phyloP scores from a whole-genome alignment of 2,888 invertebrate species.

The Allygus modestus region DNA sequence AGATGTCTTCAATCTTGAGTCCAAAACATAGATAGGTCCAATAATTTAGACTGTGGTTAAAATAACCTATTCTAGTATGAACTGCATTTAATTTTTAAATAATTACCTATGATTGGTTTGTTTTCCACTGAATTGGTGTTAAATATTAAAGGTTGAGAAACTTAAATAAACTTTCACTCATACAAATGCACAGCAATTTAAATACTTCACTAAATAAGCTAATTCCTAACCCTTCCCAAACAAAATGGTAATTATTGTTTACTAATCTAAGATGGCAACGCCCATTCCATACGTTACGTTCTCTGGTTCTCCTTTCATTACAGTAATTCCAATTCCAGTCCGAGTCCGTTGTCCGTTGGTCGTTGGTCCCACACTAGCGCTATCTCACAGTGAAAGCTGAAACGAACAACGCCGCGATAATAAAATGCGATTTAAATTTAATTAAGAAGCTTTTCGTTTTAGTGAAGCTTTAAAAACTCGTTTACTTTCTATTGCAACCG shows the following conservation, averaged over 20 bases:
- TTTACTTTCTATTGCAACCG: too few relatives aligned
- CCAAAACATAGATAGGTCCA: too few relatives aligned
- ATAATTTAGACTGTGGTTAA: background rate
- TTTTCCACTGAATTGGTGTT: background rate
- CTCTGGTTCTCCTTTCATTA: background rate
- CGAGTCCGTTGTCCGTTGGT: background rate
- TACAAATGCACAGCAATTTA: background rate
- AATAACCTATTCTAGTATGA: background rate
- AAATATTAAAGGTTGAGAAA: background rate
- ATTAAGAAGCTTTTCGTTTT: background rate
- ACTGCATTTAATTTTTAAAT: too few relatives aligned
- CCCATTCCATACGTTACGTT: conserved; percentile 24
- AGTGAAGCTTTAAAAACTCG: too few relatives aligned
- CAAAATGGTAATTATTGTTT: background rate
- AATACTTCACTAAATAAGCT: background rate
- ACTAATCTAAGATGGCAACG: conserved; percentile 22
- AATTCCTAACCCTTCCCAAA: background rate
- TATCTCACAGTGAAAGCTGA: background rate
- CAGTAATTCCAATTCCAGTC: background rate
- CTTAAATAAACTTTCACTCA: background rate
- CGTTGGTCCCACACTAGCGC: conserved; percentile 4
- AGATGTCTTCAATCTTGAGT: too few relatives aligned
- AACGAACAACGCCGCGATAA: background rate
- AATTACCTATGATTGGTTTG: background rate
- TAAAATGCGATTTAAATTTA: background rate